Evolutionary conservation across 2,113 vertebrate species (phyloP).

Genomic region (Toxotes jaculatrix): DNA sequence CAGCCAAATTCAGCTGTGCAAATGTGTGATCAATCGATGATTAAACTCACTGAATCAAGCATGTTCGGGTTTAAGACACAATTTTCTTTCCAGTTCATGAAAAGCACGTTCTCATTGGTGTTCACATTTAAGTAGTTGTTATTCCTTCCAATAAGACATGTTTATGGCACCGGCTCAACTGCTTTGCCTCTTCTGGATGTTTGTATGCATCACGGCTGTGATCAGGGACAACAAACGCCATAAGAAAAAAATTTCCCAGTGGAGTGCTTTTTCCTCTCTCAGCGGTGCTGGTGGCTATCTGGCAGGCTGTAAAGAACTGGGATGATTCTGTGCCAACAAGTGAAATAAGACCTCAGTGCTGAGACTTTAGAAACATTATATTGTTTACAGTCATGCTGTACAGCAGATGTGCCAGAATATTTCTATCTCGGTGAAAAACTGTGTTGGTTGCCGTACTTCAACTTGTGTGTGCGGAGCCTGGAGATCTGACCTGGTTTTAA

Average conservation of each 20-base stretch:
- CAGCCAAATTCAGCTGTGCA: constrained; percentile 10
- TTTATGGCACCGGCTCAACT: constrained; percentile 38
- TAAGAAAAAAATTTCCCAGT: constrained; percentile 44
- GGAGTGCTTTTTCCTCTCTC: constrained; percentile 32
- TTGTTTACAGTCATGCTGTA: constrained; percentile 44
- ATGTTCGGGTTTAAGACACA: constrained; percentile 12
- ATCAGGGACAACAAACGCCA: constrained; percentile 49
- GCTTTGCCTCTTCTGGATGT: constrained; percentile 39
- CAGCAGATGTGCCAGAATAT: constrained; percentile 38
- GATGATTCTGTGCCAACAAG: constrained; percentile 31
- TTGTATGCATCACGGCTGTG: constrained; percentile 48
- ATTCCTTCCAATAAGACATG: constrained; percentile 33
- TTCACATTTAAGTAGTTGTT: constrained; percentile 23
- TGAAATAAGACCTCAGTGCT: constrained; percentile 53
- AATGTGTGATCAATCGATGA: constrained; percentile 25
- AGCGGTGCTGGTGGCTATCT: constrained; percentile 24
- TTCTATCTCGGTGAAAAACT: constrained; percentile 31
- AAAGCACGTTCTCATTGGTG: constrained; percentile 12
- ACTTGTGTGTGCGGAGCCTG: constrained; percentile 42
- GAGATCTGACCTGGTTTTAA: constrained; percentile 73
- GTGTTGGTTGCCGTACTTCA: constrained; percentile 27
- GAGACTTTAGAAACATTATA: constrained; percentile 45
- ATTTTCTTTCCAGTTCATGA: constrained; percentile 21
- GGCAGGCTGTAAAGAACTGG: constrained; percentile 48
- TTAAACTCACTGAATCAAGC: constrained; percentile 40